Evolutionary conservation across 2,888 invertebrate species (phyloP).

Genomic region (Diadegma fenestrale): DNA sequence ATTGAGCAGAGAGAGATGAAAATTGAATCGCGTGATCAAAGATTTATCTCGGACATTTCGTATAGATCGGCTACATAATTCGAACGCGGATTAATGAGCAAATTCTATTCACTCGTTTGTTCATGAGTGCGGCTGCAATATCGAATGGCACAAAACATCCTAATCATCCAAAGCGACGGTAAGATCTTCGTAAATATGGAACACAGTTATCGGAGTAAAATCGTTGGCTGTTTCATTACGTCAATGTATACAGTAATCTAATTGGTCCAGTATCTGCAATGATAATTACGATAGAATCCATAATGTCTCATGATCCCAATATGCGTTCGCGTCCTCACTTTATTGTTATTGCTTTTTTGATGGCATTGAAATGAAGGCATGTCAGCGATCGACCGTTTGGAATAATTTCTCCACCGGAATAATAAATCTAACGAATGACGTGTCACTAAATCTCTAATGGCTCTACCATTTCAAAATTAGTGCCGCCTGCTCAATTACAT

Average conservation of each 20-base stretch:
- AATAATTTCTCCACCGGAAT: conserved; percentile 7
- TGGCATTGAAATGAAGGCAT: not conserved
- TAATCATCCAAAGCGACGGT: not conserved
- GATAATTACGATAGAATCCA: not conserved
- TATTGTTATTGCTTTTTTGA: not conserved
- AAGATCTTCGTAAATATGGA: not conserved
- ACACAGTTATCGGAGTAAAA: not conserved
- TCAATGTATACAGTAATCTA: not conserved
- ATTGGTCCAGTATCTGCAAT: not conserved
- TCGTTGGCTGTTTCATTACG: not conserved
- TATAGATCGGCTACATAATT: not conserved
- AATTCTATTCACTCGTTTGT: not conserved
- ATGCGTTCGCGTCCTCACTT: not conserved
- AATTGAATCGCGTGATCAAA: not conserved
- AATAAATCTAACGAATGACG: not conserved
- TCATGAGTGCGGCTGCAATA: not conserved
- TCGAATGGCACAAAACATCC: not conserved
- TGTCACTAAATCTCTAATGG: not conserved
- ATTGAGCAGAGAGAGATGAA: not conserved
- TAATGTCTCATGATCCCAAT: not conserved
- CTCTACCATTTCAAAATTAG: conserved; percentile 3
- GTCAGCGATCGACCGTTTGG: not conserved
- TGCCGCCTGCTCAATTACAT: conserved; percentile 26
- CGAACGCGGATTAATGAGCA: not conserved
- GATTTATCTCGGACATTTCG: not conserved